These are phyloP conservation scores for Furcula furcula DNA, from an alignment of 2,888 invertebrate genomes.

Conservation along the genomic window DNA sequence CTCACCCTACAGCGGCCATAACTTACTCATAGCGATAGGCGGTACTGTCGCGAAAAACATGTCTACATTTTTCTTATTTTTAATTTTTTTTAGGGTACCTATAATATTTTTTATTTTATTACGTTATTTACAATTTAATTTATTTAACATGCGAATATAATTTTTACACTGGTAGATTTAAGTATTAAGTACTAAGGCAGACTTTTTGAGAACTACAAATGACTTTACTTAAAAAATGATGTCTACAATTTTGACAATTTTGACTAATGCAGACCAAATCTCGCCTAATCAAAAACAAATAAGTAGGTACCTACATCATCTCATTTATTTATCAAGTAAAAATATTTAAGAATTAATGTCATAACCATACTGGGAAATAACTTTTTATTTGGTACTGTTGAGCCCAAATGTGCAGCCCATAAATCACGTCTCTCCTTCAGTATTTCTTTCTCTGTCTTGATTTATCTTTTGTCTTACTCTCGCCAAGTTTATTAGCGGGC, in stretches of 20 bases:
- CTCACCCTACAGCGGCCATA: slow-evolving; percentile 81
- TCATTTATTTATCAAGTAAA: slow-evolving; percentile 16
- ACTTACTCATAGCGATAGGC: slow-evolving; percentile 82
- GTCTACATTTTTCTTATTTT: slow-evolving; percentile 58
- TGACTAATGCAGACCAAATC: too few species aligned
- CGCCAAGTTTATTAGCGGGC: slow-evolving; percentile 61
- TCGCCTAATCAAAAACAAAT: too few species aligned
- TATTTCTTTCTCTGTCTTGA: slow-evolving; percentile 64
- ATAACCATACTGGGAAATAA: slow-evolving; percentile 62
- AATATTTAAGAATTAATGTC: slow-evolving; percentile 42
- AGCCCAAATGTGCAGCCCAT: slow-evolving; percentile 79
- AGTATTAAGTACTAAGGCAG: too few species aligned
- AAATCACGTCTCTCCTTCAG: slow-evolving; percentile 72
- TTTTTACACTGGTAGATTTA: too few species aligned
- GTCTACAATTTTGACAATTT: too few species aligned
- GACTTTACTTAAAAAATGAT: too few species aligned
- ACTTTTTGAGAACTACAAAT: too few species aligned
- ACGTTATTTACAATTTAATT: too few species aligned
- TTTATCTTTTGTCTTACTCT: slow-evolving; percentile 59
- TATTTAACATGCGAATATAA: too few species aligned
- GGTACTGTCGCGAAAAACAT: slow-evolving; percentile 77
- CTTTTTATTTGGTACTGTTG: slow-evolving; percentile 74
- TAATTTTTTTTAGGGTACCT: slow-evolving; percentile 35
- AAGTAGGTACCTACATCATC: slow-evolving; percentile 1
- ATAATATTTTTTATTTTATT: slow-evolving; percentile 30